Base-by-base conservation (phyloP, 2,797 vertebrate species). In the Hephaestus fuliginosus region DNA sequence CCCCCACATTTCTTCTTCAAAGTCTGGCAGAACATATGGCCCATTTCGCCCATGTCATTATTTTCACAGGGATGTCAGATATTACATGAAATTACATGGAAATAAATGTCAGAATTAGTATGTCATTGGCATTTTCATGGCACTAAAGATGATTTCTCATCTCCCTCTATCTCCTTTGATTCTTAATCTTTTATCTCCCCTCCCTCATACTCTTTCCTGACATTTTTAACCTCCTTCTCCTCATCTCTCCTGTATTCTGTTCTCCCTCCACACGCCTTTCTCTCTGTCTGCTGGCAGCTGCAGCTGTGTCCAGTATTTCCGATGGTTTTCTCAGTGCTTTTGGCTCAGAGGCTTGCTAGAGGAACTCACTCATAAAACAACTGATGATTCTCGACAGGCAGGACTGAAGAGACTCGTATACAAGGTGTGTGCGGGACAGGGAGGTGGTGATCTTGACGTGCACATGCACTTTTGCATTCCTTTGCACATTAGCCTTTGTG, bases 341-440 rank as follows among this genome's bases (percentile, higher is more conserved):
- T 82, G 57, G 67, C 72, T 63, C 48, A 0, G 14, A 43, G 55
- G 28, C 41, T 70, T n/a, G 41, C 65, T 53, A 49, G 56, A 86
- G 11, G 5, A 78, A 65, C 30, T 81, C 43, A 2, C 63, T 49
- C 58, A 49, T 85, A 88, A 88, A 89, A 80, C 71, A 85, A 78
- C 81, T 80, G 63, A 60, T 77, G 76, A 60, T 80, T 78, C 68
- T 75, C 65, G 56, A 53, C 36, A 73, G 61, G 12, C 60, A 58
- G 60, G 25, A 58, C 41, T 28, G 7, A 44, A 58, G 68, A 56
- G 46, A 30, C 53, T 52, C 30, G 36, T 28, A 7, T 44, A 49
- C 44, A 68, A 46, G 49, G 52, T 41, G 51, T 76, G 36, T n/a
- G 51, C 17, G 48, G 28, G 62, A 36, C 28, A 25, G 44, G 70